Conservation (phyloP, 2,888 invertebrate species). For the Thysanoteuthis rhombus region DNA sequence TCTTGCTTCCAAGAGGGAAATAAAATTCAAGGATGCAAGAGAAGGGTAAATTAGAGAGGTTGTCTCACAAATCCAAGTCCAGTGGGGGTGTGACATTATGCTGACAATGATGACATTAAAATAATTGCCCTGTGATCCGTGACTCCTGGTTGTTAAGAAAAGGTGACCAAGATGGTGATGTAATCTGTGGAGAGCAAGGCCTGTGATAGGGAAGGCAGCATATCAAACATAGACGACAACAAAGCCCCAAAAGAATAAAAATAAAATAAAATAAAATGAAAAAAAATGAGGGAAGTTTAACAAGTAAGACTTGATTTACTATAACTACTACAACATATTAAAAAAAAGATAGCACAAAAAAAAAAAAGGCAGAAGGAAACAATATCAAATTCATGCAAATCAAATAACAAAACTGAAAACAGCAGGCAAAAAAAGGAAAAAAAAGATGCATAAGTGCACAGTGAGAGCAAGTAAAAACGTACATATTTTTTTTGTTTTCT, state of each 20-base stretch:
- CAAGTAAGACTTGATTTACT: not conserved
- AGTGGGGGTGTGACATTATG: not conserved
- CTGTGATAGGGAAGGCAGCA: not conserved
- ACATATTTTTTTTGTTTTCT: not conserved
- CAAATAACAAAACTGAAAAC: not conserved
- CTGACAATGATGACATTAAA: constrained; percentile 15
- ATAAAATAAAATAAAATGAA: not conserved
- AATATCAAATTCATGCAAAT: not conserved
- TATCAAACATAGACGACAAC: not conserved
- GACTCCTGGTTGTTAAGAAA: constrained; percentile 21
- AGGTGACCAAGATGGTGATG: not conserved
- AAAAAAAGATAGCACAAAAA: not conserved
- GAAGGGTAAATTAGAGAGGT: not conserved
- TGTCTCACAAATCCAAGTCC: not conserved
- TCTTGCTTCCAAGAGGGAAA: not conserved
- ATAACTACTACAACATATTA: not conserved
- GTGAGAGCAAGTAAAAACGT: not conserved
- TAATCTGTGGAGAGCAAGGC: not conserved
- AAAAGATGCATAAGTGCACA: not conserved
- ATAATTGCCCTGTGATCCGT: constrained; percentile 19
- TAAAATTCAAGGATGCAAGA: not conserved
- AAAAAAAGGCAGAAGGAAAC: not conserved
- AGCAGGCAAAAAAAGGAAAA: not conserved
- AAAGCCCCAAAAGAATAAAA: not conserved
- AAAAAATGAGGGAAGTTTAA: not conserved